Base-by-base conservation (phyloP, 1,140 invertebrate species). In the Brachionus asplanchnoidis region DNA sequence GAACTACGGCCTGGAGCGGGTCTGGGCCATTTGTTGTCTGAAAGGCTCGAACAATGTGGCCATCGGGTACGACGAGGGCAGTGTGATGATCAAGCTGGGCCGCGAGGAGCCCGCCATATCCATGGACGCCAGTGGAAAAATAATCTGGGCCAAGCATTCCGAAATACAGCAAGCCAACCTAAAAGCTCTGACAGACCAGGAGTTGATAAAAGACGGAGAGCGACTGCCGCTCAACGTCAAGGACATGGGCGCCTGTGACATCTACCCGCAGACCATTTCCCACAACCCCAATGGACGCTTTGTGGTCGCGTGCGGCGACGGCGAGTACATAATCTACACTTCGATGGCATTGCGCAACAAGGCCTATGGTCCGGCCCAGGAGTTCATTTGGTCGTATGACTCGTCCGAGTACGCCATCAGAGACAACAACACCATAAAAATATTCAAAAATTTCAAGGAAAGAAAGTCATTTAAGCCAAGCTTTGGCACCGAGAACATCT, bases 261-360 rank as follows among this genome's bases (percentile, higher is more conserved):
- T 99, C 86, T 99, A 99, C 89, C 98, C 98, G 0, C 97, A 99
- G 89, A 98, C 95, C 0, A 96, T 99, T 85, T 94, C 95, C 23
- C 98, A 99, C 88, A 99, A 98, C 91, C 96, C 97, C 0, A 99
- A 99, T 90, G 98, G 98, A 60, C 92, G 93, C 68, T 99, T 99
- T 91, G 94, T 99, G 2, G 97, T 98, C 4, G 97, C 99, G 8
- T 99, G 98, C 90, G 98, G 98, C 9, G 98, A 99, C 90, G 98
- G 97, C 0, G 98, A 99, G 89, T 99, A 98, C 89, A 99, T 99
- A 14, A 98, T 99, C 86, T 99, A 99, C 89, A 99, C 98, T 0
- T 96, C 97, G 0, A 98, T 99, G 95, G 97, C 97, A 0, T 91
- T 99, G 44, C 92, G 98, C 65, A 99, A 99, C 89, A 99, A 99